Evolutionary conservation across 2,888 invertebrate genomes (phyloP).

Genomic region (Drosophila vallismaia): DNA sequence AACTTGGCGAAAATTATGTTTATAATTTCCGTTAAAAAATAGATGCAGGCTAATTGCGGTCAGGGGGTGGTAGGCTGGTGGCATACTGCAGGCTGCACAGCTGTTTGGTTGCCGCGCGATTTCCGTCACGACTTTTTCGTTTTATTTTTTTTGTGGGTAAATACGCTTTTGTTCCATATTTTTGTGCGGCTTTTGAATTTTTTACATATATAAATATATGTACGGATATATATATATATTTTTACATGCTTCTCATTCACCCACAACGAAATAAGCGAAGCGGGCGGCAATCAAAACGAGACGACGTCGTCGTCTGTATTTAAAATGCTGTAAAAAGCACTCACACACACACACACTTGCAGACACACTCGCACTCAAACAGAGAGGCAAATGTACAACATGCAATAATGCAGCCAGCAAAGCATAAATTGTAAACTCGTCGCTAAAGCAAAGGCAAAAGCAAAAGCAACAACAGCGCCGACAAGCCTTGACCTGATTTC

Average conservation of each 20-base stretch:
- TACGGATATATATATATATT: conserved; percentile 31
- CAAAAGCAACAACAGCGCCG: conserved; percentile 60
- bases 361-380: conserved; percentile 33
- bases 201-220: conserved; percentile 43
- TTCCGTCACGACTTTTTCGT: conserved; percentile 68
- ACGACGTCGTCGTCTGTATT: conserved; percentile 55
- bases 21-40: conserved; percentile 69
- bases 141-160: conserved; percentile 46
- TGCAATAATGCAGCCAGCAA: conserved; percentile 83
- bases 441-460: conserved; percentile 42
- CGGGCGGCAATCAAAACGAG: conserved; percentile 66
- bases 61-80: conserved; percentile 4
- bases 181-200: conserved; percentile 40
- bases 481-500: conserved; percentile 84
- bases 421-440: conserved; percentile 83
- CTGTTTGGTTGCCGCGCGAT: conserved; percentile 65
- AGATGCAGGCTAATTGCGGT: not conserved
- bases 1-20: conserved; percentile 43
- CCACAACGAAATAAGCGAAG: conserved; percentile 63
- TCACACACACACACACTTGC: conserved; percentile 24
- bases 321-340: conserved; percentile 76
- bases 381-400: conserved; percentile 63
- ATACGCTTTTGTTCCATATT: conserved; percentile 49
- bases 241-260: conserved; percentile 73
- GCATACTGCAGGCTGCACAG: conserved; percentile 60